These are phyloP conservation scores for Serranus cabrilla DNA, from an alignment of 2,797 vertebrate genomes.

Conservation along the genomic window DNA sequence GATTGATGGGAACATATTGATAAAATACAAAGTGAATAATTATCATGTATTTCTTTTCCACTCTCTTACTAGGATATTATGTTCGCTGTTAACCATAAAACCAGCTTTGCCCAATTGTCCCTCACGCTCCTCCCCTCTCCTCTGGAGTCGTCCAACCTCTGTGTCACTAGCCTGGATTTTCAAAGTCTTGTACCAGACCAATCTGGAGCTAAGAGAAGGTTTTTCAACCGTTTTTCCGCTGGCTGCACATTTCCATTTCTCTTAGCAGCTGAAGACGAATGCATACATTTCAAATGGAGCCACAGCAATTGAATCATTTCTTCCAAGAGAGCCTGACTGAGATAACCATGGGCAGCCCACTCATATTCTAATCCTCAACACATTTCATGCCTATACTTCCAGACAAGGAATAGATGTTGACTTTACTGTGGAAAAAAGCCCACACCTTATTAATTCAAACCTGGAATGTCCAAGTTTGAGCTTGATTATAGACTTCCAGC, in stretches of 20 bases:
- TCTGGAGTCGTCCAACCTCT: background rate
- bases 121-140: conserved; percentile 13
- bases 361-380: conserved; percentile 54
- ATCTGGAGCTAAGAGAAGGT: conserved; percentile 32
- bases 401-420: conserved; percentile 21
- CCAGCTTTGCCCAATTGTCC: background rate
- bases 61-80: conserved; percentile 1
- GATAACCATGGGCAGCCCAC: conserved; percentile 37
- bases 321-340: conserved; percentile 17
- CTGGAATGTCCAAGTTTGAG: conserved; percentile 25
- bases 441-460: conserved; percentile 20
- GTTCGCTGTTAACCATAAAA: conserved; percentile 3
- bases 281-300: conserved; percentile 40
- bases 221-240: conserved; percentile 27
- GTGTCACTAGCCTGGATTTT: conserved; percentile 32
- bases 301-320: conserved; percentile 33
- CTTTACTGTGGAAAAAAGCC: background rate
- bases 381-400: conserved; percentile 30
- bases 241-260: conserved; percentile 50
- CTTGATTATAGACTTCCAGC: conserved; percentile 24
- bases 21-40: conserved; percentile 51
- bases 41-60: conserved; percentile 46
- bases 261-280: conserved; percentile 29
- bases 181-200: conserved; percentile 34
- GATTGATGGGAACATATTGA: conserved; percentile 56